These are phyloP conservation scores for Eonycteris spelaea DNA, from an alignment of 2,113 vertebrate species.

Conservation along the genomic window DNA sequence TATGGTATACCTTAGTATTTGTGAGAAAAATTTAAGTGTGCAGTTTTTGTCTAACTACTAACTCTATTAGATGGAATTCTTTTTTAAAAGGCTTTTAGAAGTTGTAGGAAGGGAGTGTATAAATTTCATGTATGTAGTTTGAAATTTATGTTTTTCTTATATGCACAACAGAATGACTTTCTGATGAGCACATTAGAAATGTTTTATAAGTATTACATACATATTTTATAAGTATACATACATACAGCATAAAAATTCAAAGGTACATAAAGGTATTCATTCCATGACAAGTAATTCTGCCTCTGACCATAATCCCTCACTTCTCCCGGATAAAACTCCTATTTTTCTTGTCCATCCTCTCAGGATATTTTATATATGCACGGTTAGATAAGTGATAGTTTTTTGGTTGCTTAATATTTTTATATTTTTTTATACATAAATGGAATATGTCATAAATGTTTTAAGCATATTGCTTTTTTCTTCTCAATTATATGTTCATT, in stretches of 20 bases:
- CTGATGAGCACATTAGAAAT: neutral
- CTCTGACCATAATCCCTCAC: neutral
- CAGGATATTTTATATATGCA: neutral
- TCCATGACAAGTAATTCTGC: neutral
- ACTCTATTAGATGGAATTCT: neutral
- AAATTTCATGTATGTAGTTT: neutral
- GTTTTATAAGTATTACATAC: neutral
- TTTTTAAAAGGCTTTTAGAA: neutral
- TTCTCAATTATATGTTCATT: conserved; percentile 5
- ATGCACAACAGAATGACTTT: neutral
- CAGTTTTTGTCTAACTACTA: neutral
- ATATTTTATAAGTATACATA: no score
- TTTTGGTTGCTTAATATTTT: neutral
- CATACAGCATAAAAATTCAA: neutral
- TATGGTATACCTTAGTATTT: neutral
- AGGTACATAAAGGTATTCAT: neutral
- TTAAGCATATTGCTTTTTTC: neutral
- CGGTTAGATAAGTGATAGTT: neutral
- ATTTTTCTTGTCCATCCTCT: neutral
- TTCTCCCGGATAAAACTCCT: neutral
- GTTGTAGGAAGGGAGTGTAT: neutral
- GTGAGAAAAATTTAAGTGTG: neutral
- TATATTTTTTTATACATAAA: neutral
- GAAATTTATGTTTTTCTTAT: neutral
- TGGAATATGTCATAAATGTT: neutral